Evolutionary conservation across 2,888 invertebrate genomes (phyloP), one percentile per base, ranked within the genome.

Genomic region (Lampropteryx suffumata): DNA sequence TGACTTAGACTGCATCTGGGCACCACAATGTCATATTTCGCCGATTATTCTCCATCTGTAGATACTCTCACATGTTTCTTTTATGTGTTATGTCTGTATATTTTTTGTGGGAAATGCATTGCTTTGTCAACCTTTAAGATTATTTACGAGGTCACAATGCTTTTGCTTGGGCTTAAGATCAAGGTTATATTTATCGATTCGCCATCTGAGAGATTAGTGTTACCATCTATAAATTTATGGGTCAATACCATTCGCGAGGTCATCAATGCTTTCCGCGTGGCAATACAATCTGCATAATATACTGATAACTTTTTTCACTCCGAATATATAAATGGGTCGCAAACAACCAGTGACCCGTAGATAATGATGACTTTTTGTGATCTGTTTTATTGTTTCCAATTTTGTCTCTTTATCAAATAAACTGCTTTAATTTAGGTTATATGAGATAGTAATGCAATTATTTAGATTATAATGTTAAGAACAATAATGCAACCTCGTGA

Each of bases 361-460:
- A 86, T 63, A 62, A 60, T 77, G 43, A 11, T 73, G 11, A 50
- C 29, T 84, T 77, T 79, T 77, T 73, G 65, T 65, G 67, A 54
- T 61, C 67, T 68, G 65, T 71, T 73, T 80, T 78, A 87, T 86
- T 88, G 85, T 86, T 80, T 81, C 71, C 69, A 76, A 69, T 73
- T 76, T 71, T 48, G 69, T 68, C 56, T 61, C 65, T 77, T 69
- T 84, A 84, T 84, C 84, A 71, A 69, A 69, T 67, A 70, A 73
- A 79, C 71, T 76, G 63, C 63, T 69, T 66, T 59, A 73, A 84
- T 79, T 77, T 82, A 73, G 86, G 84, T 84, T 82, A 80, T 55
- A 55, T 6, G 36, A 59, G 76, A 79, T 79, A 82, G 75, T 61
- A 67, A 57, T 71, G 69, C 65, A 65, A 60, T 65, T 65, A 64